Conservation (phyloP, 2,797 vertebrate species). For the Melopsittacus undulatus region DNA sequence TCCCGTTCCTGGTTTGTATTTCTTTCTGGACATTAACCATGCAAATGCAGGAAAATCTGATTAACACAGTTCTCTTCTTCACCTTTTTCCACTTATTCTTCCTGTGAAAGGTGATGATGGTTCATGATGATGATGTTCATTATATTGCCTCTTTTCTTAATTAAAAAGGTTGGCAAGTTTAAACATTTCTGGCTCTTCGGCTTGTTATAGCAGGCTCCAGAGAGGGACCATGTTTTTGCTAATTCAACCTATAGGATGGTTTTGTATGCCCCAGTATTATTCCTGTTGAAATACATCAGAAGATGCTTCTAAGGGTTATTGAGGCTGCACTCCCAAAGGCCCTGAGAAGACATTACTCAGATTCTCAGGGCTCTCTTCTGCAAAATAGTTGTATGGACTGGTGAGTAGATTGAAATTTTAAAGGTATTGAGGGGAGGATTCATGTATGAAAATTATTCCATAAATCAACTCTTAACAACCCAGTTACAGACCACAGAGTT, state of each 20-base stretch:
- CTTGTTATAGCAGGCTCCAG: neutral
- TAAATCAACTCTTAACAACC: constrained; percentile 28
- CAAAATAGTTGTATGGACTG: neutral
- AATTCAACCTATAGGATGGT: neutral
- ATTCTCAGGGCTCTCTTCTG: neutral
- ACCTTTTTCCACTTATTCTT: neutral
- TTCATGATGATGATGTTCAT: too few relatives aligned
- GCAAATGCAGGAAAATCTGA: neutral
- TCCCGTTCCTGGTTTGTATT: neutral
- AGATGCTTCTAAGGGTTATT: neutral
- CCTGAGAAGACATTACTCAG: neutral
- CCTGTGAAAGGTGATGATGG: neutral
- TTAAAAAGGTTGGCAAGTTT: neutral
- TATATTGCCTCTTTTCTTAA: neutral
- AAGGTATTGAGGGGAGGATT: neutral
- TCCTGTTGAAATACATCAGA: neutral
- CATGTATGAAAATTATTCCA: neutral
- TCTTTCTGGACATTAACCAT: neutral
- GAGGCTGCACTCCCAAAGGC: neutral
- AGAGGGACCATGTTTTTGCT: neutral
- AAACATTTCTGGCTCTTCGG: neutral
- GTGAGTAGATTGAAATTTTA: neutral
- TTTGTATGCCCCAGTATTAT: neutral
- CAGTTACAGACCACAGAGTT: constrained; percentile 6
- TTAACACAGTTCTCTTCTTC: neutral